Base-by-base conservation (phyloP, 2,797 vertebrate species). In the Nothura maculosa region DNA sequence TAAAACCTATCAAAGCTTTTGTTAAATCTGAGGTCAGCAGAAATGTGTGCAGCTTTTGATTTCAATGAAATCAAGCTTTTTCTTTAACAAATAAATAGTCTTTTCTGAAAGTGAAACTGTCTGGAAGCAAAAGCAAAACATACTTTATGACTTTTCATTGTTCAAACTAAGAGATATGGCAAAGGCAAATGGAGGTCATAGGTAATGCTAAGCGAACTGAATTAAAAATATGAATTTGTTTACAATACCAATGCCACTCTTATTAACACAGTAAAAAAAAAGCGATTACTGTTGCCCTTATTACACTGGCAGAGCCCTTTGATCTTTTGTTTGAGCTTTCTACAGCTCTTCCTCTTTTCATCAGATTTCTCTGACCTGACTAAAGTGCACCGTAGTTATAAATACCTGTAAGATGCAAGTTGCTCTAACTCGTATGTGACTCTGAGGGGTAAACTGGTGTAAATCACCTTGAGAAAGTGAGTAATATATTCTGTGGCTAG, bases 171-270 rank as follows among this genome's bases (percentile, higher is more conserved):
- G 36, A 84, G 47, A 85, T 87, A 61, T 7, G 62, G 55, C 60
- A 81, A 70, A 85, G 90, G 63, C 67, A 89, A 93, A 69, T 87
- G 67, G 60, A 87, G 55, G 79, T 83, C 69, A 76, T 48, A 87
- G 57, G 52, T 84, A 91, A 22, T 61, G 27, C 61, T 87, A 87
- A 85, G 67, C 87, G 87, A 91, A 89, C 1, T 1, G 69, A 89
- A 85, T 95, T 95, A 92, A 83, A 93, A 91, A 73, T 69, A 79
- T 11, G n/a, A 40, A 81, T 95, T 92, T 90, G 25, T 89, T 95
- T 92, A 83, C 3, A 8, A 63, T 73, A 93, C 54, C 69, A 81
- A 63, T 20, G 0, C 40, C 47, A 69, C 45, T 93, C 90, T 52
- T 76, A 87, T 62, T 89, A 89, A 79, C 61, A 28, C 21, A 70